These are phyloP conservation scores for Zhengitettix transpicula DNA, from an alignment of 2,888 invertebrate species.

Conservation along the genomic window DNA sequence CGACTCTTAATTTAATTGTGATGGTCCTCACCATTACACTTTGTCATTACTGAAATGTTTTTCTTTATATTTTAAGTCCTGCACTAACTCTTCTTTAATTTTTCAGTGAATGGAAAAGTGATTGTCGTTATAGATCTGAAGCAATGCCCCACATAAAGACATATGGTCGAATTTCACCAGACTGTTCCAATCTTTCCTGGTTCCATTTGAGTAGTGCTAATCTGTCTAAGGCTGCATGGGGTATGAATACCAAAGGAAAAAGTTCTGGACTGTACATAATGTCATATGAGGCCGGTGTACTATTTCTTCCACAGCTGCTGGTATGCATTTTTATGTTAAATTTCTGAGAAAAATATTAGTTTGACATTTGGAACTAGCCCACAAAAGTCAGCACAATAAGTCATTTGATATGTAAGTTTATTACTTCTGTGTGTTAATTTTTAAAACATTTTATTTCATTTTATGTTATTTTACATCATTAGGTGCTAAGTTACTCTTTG, in stretches of 20 bases:
- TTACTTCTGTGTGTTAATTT: too few species aligned
- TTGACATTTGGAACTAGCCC: too few species aligned
- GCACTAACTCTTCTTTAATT: neutral
- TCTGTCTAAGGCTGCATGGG: slow-evolving; percentile 96
- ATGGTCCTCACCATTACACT: too few species aligned
- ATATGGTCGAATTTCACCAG: slow-evolving; percentile 61
- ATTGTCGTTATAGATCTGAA: slow-evolving; percentile 43
- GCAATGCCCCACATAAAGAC: slow-evolving; percentile 95
- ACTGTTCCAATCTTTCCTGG: slow-evolving; percentile 52
- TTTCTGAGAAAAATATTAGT: neutral
- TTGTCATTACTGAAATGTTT: too few species aligned
- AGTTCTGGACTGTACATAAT: slow-evolving; percentile 39
- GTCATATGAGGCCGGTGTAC: slow-evolving; percentile 82
- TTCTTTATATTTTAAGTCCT: too few species aligned
- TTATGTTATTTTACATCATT: too few species aligned
- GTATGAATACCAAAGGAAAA: slow-evolving; percentile 40
- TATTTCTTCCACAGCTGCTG: slow-evolving; percentile 69
- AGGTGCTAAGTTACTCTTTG: too few species aligned
- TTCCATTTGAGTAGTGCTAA: slow-evolving; percentile 86
- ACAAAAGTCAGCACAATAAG: too few species aligned
- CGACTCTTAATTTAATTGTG: too few species aligned
- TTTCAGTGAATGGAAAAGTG: slow-evolving; percentile 70
- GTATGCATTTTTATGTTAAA: slow-evolving; percentile 34
- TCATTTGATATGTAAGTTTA: too few species aligned
- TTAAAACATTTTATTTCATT: too few species aligned